Base-by-base conservation (phyloP, 2,888 invertebrate species). In the Drosophila basisetae region DNA sequence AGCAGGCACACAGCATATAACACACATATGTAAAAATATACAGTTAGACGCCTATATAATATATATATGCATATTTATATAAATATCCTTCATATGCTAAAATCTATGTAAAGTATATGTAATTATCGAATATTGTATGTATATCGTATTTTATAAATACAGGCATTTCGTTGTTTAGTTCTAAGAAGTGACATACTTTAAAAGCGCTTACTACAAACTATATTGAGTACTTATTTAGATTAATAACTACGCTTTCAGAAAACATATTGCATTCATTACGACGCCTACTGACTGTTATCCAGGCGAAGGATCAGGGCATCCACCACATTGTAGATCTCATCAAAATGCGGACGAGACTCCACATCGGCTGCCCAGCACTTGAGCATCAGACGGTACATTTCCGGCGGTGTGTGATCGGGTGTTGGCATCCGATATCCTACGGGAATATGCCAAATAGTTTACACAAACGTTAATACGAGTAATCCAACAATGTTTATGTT, bases 361-460 rank as follows among this genome's bases (percentile, higher is more conserved):
- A 98, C 96, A 91, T 98, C 96, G 92, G 98, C 98, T 91, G 98
- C 97, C 99, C 99, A 99, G 92, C 98, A 98, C 71, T 96, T 95
- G 70, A 97, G 94, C 98, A 99, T 98, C 73, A 99, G 94, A 69
- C 96, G 95, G 93, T 99, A 98, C 93, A 98, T 96, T 92, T 97
- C 97, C 58, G 97, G 97, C 0, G 98, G 96, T 47, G 97, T 97
- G 63, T 96, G 96, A 76, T 97, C 97, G 0, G 98, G 97, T 1
- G 97, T 96, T 56, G 98, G 98, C 97, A 99, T 98, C 77, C 98
- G 95, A 93, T 97, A 98, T 31, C 98, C 98, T 98, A 33, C 31
- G 66, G 55, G 13, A 39, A 37, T 30, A 54, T 16, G 22, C 4
- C 10, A 31, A n/a, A 25, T 47, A 13, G 2, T 28, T 11, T 16